phyloP scores from a whole-genome alignment of 2,888 invertebrate genomes.

The Tyria jacobaeae region DNA sequence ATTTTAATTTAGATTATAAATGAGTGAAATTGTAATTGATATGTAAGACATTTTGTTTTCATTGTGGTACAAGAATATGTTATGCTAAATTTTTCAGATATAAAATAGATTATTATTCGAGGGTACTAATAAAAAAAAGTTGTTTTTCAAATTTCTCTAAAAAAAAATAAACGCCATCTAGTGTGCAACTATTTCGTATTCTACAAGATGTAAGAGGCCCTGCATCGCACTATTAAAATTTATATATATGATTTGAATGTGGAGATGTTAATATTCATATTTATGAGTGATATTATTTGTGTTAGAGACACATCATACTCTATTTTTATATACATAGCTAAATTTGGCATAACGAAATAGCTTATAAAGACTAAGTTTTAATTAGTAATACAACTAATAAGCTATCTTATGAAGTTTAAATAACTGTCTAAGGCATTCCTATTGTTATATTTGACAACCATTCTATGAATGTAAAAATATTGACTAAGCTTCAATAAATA shows the following conservation, averaged over 20 bases:
- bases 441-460: conserved; percentile 24
- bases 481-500: conserved; percentile 47
- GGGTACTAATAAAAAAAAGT: not conserved
- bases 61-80: not conserved
- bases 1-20: conserved; percentile 14
- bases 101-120: not conserved
- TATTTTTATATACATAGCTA: not conserved
- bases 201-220: not conserved
- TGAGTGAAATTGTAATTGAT: not conserved
- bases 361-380: not conserved
- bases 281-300: not conserved
- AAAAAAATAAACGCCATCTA: not conserved
- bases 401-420: not conserved
- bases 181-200: not conserved
- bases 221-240: not conserved
- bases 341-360: not conserved
- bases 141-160: not conserved
- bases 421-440: conserved; percentile 26
- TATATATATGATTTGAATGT: not conserved
- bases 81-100: not conserved
- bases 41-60: not conserved
- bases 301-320: not conserved
- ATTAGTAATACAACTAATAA: conserved; percentile 2
- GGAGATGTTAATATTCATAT: not conserved
- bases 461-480: conserved; percentile 41